A percentile compares a stretch with the other conserved stretches of the same genome.
These are phyloP conservation scores for Pseudolaguvia tuberculata DNA, from an alignment of 2,113 vertebrate genomes.

Conservation along the genomic window DNA sequence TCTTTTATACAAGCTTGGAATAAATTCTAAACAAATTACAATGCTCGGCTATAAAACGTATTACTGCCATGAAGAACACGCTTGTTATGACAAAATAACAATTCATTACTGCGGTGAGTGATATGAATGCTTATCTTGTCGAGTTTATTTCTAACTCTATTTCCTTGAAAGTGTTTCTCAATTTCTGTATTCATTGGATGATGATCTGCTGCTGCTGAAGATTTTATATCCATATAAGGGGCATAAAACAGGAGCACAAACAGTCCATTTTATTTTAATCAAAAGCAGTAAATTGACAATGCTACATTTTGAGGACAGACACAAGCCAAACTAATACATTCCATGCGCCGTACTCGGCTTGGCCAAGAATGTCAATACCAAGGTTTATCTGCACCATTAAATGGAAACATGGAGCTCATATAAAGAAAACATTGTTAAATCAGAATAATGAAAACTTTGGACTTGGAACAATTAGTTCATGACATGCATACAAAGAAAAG, in stretches of 20 bases:
- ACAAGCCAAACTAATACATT: neutral
- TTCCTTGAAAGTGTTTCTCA: slow-evolving; percentile 41
- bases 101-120: slow-evolving; percentile 48
- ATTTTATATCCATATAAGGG: slow-evolving; percentile 40
- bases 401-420: neutral
- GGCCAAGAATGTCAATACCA: slow-evolving; percentile 14
- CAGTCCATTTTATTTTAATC: slow-evolving; percentile 36
- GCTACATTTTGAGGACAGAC: neutral
- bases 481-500: too few relatives aligned
- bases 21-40: slow-evolving; percentile 1
- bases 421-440: too few relatives aligned
- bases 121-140: slow-evolving; percentile 39
- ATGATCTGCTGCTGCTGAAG: slow-evolving; percentile 45
- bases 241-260: slow-evolving; percentile 32
- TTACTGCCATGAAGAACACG: slow-evolving; percentile 32
- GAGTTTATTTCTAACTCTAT: slow-evolving; percentile 47
- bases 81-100: slow-evolving; percentile 49
- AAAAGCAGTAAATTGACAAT: slow-evolving; percentile 1
- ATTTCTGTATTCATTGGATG: slow-evolving; percentile 37
- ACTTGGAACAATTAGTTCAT: too few relatives aligned
- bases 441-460: too few relatives aligned
- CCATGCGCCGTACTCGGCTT: neutral
- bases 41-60: neutral
- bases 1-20: slow-evolving; percentile 1
- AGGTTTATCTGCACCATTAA: slow-evolving; percentile 23